Evolutionary conservation across 2,888 invertebrate genomes (phyloP).

Genomic region (Tethea ocularis): DNA sequence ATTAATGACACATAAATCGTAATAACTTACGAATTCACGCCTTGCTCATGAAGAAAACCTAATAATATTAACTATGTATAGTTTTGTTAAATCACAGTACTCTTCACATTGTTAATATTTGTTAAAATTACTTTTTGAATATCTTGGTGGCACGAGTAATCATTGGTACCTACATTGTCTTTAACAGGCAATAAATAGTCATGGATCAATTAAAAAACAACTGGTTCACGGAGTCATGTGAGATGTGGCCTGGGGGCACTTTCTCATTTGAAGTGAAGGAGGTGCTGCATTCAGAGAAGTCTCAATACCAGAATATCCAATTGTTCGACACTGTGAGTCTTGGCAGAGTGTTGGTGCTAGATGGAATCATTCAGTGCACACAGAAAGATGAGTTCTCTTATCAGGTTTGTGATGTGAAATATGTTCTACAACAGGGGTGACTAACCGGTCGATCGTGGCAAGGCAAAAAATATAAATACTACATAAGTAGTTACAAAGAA

Average conservation of each 20-base stretch:
- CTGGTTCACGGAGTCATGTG: conserved; percentile 97
- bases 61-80: no score
- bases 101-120: no score
- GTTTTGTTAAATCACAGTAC: no score
- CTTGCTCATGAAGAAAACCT: no score
- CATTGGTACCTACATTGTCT: conserved; percentile 14
- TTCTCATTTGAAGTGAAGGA: conserved; percentile 93
- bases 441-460: no score
- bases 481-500: no score
- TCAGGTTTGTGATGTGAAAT: conserved; percentile 79
- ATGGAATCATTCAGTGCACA: conserved; percentile 98
- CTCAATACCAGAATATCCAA: conserved; percentile 92
- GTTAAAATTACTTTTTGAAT: no score
- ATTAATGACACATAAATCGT: no score
- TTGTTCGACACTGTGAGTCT: conserved; percentile 91
- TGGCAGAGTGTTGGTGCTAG: conserved; percentile 94
- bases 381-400: conserved; percentile 98
- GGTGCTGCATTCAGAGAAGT: conserved; percentile 90
- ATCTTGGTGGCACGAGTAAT: no score
- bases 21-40: no score
- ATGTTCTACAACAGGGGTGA: no score
- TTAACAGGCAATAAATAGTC: conserved; percentile 24
- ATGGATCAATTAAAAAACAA: conserved; percentile 90
- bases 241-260: conserved; percentile 95
- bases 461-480: no score